Evolutionary conservation across 2,888 invertebrate genomes (phyloP), one percentile per base, ranked within the genome.

Genomic region (Athalia circularis): DNA sequence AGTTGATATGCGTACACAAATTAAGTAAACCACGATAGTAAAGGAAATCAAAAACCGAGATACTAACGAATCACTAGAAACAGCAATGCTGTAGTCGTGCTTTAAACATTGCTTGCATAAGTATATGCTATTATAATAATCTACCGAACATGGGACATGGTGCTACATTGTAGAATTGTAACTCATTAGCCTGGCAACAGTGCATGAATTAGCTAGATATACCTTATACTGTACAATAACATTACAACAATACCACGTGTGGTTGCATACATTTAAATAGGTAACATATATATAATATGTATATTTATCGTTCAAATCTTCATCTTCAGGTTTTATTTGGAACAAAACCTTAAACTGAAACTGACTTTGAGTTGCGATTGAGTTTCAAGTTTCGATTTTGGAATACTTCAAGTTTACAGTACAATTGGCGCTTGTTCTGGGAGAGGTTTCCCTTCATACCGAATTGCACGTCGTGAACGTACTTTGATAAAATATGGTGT

Each of bases 161-260:
- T 79, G 77, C 84, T 84, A 85, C 79, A 77, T 80, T 84, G 81
- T 74, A 79, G 82, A 83, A 78, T 81, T 79, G 70, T 77, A 54
- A 82, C 80, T 80, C 79, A 80, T 81, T 80, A 67, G 74, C 80
- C 80, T 81, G 81, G 78, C 80, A 82, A 82, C 81, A 79, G 80
- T 78, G 79, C 80, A 79, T 70, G 57, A 75, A 75, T 75, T 62
- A 62, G 62, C 62, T 79, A 81, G 82, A 84, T 82, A 85, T 80
- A 84, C 83, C 80, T 84, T 83, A 83, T 82, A 84, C 84, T 85
- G 83, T 84, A 86, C 86, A 85, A 82, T 85, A 86, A 86, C 85
- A 85, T 85, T 84, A 85, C 83, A 81, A 83, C 85, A 85, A 85
- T 84, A 81, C 82, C 84, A 84, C 84, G 84, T 82, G 82, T 81